phyloP scores from a whole-genome alignment of 2,888 invertebrate genomes.

The Sarcophaga carnaria region DNA sequence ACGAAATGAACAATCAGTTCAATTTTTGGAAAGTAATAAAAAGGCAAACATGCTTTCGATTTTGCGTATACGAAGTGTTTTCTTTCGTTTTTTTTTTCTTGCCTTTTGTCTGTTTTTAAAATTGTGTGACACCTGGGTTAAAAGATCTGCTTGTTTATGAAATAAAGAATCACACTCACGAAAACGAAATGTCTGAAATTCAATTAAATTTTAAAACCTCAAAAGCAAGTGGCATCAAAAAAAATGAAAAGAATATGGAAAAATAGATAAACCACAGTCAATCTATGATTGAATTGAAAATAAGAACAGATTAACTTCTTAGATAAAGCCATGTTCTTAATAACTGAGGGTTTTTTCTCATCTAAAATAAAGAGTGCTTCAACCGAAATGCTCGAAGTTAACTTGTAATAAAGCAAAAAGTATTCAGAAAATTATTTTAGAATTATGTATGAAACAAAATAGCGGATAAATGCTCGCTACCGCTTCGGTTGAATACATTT shows the following conservation, averaged over 20 bases:
- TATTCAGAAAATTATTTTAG: no score
- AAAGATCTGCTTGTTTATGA: background rate
- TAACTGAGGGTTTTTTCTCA: no score
- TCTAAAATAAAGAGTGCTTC: no score
- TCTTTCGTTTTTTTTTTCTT: background rate
- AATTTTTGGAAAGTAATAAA: constrained; percentile 6
- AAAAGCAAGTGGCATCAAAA: constrained; percentile 6
- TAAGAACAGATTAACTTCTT: no score
- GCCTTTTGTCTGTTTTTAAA: background rate
- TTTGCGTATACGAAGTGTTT: background rate
- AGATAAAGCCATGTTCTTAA: no score
- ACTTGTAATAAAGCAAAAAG: no score
- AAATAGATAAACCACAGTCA: constrained; percentile 7
- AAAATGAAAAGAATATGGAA: constrained; percentile 19
- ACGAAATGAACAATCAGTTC: constrained; percentile 13
- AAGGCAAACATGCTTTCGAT: background rate
- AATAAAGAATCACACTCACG: background rate
- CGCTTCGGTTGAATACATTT: no score
- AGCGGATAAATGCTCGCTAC: no score
- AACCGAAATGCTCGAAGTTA: no score
- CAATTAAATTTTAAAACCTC: constrained; percentile 43
- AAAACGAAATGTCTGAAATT: constrained; percentile 32
- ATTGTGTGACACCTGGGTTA: background rate
- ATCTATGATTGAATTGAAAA: constrained; percentile 45
- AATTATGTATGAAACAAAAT: no score